Evolutionary conservation across 2,797 vertebrate species (phyloP).

Genomic region (Phaenicophaeus curvirostris): DNA sequence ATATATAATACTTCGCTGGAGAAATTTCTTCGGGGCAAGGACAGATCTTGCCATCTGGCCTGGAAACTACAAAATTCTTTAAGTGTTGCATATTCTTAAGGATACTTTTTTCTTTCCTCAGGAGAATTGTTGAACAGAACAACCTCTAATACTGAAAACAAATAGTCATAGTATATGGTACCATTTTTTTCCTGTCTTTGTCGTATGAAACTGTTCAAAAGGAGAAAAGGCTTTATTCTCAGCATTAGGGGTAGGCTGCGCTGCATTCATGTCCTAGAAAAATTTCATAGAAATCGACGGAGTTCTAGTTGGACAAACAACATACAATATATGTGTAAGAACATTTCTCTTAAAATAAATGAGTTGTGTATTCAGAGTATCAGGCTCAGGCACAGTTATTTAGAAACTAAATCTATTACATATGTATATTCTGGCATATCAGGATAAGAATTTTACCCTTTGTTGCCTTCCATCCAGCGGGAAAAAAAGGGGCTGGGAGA

Average conservation of each 20-base stretch:
- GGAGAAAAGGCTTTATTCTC: background rate
- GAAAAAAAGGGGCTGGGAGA: background rate
- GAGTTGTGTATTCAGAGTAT: background rate
- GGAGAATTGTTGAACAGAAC: background rate
- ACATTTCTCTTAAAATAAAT: background rate
- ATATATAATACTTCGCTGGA: background rate
- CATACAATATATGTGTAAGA: background rate
- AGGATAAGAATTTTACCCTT: slow-evolving; percentile 17
- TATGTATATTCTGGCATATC: background rate
- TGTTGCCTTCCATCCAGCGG: background rate
- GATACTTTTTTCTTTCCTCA: background rate
- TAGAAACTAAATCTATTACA: background rate
- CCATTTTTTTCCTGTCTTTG: background rate
- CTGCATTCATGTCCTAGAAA: background rate
- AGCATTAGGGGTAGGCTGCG: background rate
- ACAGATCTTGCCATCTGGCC: background rate
- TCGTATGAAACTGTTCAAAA: background rate
- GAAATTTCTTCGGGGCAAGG: background rate
- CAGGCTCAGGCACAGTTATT: background rate
- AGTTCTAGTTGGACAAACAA: background rate
- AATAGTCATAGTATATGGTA: background rate
- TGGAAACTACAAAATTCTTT: background rate
- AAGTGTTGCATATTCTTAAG: background rate
- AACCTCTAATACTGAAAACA: background rate
- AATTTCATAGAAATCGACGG: background rate